Percentiles rank a stretch among this genome's conserved stretches.
Evolutionary conservation across 1,140 invertebrate genomes (phyloP).

Genomic region (Zaprionus ghesquierei): DNA sequence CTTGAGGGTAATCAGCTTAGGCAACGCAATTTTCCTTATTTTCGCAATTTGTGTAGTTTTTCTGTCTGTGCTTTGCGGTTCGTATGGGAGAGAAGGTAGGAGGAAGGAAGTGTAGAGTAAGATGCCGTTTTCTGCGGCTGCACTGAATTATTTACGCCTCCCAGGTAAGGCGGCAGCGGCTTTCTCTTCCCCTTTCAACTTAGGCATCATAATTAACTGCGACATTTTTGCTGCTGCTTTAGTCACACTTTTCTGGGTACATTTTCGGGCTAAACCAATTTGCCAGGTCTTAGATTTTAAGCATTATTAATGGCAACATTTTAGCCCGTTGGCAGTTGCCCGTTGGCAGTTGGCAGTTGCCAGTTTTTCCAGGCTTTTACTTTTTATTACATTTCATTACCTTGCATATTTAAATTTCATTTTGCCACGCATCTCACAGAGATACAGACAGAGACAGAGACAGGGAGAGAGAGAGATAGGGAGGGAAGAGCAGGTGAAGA

Average conservation of each 20-base stretch:
- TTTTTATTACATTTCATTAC: slow-evolving; percentile 49
- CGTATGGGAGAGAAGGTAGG: background rate
- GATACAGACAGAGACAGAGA: background rate
- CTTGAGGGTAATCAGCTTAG: background rate
- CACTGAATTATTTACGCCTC: slow-evolving; percentile 59
- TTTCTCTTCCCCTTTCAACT: slow-evolving; percentile 27
- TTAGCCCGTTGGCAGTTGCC: slow-evolving; percentile 8
- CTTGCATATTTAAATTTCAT: slow-evolving; percentile 44
- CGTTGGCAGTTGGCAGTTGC: background rate
- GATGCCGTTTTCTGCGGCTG: slow-evolving; percentile 5
- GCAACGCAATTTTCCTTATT: slow-evolving; percentile 11
- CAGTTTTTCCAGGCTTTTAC: slow-evolving; percentile 21
- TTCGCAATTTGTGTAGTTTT: background rate
- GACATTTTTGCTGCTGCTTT: slow-evolving; percentile 60
- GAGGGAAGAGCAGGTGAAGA: background rate
- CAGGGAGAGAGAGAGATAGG: background rate
- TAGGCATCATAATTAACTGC: slow-evolving; percentile 72
- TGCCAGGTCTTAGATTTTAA: slow-evolving; percentile 77
- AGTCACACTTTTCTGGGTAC: slow-evolving; percentile 24
- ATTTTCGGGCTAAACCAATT: slow-evolving; percentile 64
- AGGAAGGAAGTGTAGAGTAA: background rate
- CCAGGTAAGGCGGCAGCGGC: slow-evolving; percentile 35
- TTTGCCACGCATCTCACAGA: background rate
- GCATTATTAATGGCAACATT: slow-evolving; percentile 66
- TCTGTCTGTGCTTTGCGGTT: background rate